These are phyloP conservation scores for Vicugna pacos DNA, from an alignment of 2,113 vertebrate species.

Conservation along the genomic window DNA sequence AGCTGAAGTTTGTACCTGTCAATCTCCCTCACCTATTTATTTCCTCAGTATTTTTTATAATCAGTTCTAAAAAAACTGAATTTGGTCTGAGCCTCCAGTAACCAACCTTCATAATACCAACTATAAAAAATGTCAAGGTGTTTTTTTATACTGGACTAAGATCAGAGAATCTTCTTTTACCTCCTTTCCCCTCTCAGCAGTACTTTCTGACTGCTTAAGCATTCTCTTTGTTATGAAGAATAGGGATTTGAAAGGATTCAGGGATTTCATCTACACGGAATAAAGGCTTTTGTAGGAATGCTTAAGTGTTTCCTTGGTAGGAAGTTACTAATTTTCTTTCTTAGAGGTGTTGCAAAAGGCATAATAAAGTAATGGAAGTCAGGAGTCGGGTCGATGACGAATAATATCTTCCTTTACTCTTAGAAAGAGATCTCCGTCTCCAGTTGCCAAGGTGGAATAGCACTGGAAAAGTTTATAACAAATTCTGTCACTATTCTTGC, in stretches of 20 bases:
- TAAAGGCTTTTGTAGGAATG: slow-evolving; percentile 25
- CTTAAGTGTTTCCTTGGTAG: neutral
- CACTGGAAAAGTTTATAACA: slow-evolving; percentile 14
- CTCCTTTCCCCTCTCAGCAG: neutral
- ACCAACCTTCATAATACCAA: neutral
- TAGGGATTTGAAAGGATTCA: neutral
- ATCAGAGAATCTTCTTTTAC: neutral
- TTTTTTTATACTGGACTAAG: neutral
- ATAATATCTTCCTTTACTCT: neutral
- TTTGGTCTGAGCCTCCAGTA: neutral
- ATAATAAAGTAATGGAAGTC: neutral
- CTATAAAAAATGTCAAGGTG: neutral
- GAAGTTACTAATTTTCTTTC: slow-evolving; percentile 20
- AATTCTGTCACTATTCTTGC: neutral
- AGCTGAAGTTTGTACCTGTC: neutral
- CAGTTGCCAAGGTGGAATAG: neutral
- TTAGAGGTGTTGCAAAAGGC: neutral
- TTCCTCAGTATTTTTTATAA: neutral
- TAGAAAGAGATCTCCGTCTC: neutral
- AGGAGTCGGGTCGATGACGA: neutral
- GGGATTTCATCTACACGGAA: neutral
- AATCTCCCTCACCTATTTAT: neutral
- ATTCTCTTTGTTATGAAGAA: neutral
- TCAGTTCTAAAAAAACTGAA: neutral
- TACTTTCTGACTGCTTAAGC: neutral